These are phyloP conservation scores for Drosophila birchii DNA, from an alignment of 2,888 invertebrate genomes.

Conservation along the genomic window DNA sequence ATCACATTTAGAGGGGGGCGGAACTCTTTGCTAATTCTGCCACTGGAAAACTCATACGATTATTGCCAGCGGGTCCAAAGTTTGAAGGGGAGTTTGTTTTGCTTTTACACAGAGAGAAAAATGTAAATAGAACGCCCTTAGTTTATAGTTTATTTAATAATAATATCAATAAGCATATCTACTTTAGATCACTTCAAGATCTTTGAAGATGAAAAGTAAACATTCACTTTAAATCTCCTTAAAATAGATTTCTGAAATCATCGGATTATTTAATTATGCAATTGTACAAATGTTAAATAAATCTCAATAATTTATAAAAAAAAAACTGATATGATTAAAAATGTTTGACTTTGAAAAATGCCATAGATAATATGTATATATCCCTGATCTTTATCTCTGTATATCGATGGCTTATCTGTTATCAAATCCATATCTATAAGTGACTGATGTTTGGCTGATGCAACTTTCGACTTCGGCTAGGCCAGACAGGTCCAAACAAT, in stretches of 20 bases:
- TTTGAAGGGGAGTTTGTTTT: slow-evolving; percentile 16
- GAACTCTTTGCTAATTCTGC: slow-evolving; percentile 4
- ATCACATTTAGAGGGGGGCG: slow-evolving; percentile 21
- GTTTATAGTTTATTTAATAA: not conserved
- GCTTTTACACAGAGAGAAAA: not conserved
- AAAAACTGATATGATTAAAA: not conserved
- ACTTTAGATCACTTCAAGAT: not conserved
- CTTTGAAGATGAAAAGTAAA: not conserved
- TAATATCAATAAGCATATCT: not conserved
- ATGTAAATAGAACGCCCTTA: not conserved
- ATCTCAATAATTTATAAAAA: not conserved
- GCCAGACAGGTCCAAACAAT: slow-evolving; percentile 42
- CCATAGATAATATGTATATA: not conserved
- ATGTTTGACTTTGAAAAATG: not conserved
- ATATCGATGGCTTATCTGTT: slow-evolving; percentile 29
- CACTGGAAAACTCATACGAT: slow-evolving; percentile 27
- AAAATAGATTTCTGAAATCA: not conserved
- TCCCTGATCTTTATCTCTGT: not conserved
- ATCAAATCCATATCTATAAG: slow-evolving; percentile 19
- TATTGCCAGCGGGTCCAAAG: slow-evolving; percentile 27
- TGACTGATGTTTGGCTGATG: slow-evolving; percentile 65
- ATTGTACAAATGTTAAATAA: not conserved
- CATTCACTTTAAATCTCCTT: not conserved
- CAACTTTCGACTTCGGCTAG: slow-evolving; percentile 45
- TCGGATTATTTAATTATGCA: not conserved